Evolutionary conservation across 1,140 invertebrate species (phyloP), one percentile per base, ranked within the genome.

Genomic region (Linepithema humile): DNA sequence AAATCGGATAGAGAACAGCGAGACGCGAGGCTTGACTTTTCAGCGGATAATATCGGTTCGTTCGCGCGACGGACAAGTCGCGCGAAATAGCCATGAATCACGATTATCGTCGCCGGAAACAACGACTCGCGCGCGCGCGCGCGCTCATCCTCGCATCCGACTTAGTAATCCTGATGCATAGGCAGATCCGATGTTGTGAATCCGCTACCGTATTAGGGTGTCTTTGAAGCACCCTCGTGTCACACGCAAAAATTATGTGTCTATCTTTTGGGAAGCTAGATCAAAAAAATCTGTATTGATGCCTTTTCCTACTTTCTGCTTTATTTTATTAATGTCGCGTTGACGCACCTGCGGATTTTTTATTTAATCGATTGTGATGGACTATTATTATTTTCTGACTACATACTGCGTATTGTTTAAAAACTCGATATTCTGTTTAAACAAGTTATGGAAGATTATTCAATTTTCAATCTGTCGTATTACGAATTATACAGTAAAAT

Each of bases 111-210:
- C 12, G 43, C 17, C 26, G 75, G 40, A 80, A 80, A 80, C 64
- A 55, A 70, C 35, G 75, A 80, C 48, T 69, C 35, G 38, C 60
- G 29, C 60, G 60, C 55, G 26, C 55, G 38, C n/a, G n/a, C n/a
- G n/a, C n/a, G 20, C 74, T 77, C 45, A 65, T 38, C 74, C 74
- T 77, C 50, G 23, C 15, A 43, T 38, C 64, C 64, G 48, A 69
- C 64, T 70, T 70, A 15, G 35, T 80, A 80, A 80, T 80, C 64
- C 64, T 80, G 75, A 80, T 55, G 48, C 64, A 80, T 80, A 55
- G 75, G 64, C 20, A 29, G 32, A 67, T 55, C 48, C 48, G 64
- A 78, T 55, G 48, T 17, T 55, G 48, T 35, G 48, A 65, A 65
- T 48, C 59, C 74, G 35, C 35, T 64, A 64, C 29, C 57, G 74